Evolutionary conservation across 2,888 invertebrate species (phyloP), one percentile per base, ranked within the genome.

Genomic region (Philereme transversata): DNA sequence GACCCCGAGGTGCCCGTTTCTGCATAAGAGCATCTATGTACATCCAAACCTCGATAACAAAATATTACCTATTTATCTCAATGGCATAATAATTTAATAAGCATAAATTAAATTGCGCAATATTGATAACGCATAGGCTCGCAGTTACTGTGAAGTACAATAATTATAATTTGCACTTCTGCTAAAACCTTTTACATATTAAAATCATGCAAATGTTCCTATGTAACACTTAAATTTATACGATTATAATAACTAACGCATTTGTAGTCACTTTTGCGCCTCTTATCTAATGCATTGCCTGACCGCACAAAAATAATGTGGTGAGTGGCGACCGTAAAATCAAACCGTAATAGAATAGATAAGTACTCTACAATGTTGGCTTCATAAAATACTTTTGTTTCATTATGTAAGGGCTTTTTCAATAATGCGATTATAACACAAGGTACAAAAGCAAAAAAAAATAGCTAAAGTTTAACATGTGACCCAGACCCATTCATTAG

Each of bases 131-230:
- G 53, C 60, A 54, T 50, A 46, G 52, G 54, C 44, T 51, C 55
- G 54, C 50, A 51, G 57, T 63, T 67, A 64, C 62, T 51, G 60
- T 51, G 53, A 69, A 67, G 9, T 71, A 65, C 72, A 79, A 75
- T 22, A 22, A 22, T 76, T 77, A 75, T 76, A 76, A 76, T 78
- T 74, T 71, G 74, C 76, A 77, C 74, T 77, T 75, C 67, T 72
- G 65, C 73, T 81, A 77, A 81, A 81, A 78, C 78, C 78, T 79
- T 81, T 77, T 65, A 58, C 51, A 64, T 64, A 77, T 82, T 77
- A 79, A 59, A 66, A 70, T 76, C 71, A 81, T 78, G 78, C 76
- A 80, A 81, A 82, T 68, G 62, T 48, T 57, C 44, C 8, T 44
- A 38, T 49, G 56, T 60, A 48, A 62, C 60, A 70, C 68, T 75